Conservation (phyloP, 2,113 vertebrate genomes). For the Laticauda colubrina region DNA sequence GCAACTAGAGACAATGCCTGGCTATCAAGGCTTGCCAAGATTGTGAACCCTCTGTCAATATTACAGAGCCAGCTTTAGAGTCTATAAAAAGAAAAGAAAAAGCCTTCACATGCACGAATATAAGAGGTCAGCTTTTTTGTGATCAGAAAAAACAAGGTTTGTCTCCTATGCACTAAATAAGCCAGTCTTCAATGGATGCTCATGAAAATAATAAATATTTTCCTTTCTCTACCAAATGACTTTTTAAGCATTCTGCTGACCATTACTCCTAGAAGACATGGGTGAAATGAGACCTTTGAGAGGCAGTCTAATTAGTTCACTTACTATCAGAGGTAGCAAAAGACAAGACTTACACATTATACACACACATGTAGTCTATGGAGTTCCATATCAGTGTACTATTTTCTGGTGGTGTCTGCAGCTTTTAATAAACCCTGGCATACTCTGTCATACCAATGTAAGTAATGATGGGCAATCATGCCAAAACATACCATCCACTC, state of each 20-base stretch:
- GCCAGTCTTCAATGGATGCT: accelerated
- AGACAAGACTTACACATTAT: not conserved
- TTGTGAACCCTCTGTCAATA: not conserved
- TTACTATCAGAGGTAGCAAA: not conserved
- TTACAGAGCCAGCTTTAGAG: not conserved
- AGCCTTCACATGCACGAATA: not conserved
- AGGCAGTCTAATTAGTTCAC: not conserved
- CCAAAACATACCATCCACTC: conserved; percentile 43
- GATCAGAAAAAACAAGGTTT: not conserved
- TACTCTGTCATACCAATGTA: conserved; percentile 31
- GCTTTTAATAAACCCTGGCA: conserved; percentile 33
- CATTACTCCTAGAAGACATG: not conserved
- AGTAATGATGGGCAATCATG: conserved; percentile 39
- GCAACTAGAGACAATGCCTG: not conserved
- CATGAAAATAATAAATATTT: not conserved
- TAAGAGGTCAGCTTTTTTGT: not conserved
- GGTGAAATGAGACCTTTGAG: not conserved
- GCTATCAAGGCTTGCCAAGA: not conserved
- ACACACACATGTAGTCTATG: not conserved
- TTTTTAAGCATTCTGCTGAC: not conserved
- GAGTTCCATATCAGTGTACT: not conserved
- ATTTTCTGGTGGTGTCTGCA: not conserved
- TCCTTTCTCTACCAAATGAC: accelerated
- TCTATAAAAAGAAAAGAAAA: conserved; percentile 9
- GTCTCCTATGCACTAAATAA: not conserved